Evolutionary conservation across 2,113 vertebrate genomes (phyloP).

Genomic region (Pelvicachromis taeniatus): DNA sequence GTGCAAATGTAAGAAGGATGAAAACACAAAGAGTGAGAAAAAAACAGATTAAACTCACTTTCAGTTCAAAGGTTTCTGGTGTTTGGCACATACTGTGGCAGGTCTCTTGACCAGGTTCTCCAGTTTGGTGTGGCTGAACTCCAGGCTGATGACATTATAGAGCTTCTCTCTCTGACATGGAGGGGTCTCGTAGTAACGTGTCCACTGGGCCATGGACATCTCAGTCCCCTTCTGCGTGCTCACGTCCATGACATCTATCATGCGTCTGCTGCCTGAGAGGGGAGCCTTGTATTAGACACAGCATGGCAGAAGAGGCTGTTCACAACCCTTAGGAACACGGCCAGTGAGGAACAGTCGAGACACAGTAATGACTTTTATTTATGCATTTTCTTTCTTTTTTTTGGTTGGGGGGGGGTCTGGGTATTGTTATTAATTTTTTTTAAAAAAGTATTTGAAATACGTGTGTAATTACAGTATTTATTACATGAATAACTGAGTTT

Average conservation of each 20-base stretch:
- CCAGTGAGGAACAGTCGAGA: background rate
- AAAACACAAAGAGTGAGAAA: background rate
- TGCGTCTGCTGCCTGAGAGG: conserved; percentile 85
- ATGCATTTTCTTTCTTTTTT: too few relatives aligned
- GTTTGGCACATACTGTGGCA: conserved; percentile 14
- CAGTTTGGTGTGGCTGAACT: conserved; percentile 96
- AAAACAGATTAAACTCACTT: background rate
- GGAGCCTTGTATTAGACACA: background rate
- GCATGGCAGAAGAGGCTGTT: background rate
- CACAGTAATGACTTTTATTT: background rate
- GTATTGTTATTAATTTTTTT: too few relatives aligned
- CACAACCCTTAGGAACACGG: background rate
- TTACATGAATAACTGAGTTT: background rate
- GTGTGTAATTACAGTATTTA: background rate
- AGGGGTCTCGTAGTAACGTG: conserved; percentile 91
- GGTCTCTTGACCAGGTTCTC: conserved; percentile 91
- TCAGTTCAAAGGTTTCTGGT: background rate
- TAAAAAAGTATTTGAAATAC: background rate
- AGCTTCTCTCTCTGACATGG: conserved; percentile 89
- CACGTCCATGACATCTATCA: conserved; percentile 98
- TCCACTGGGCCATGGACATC: conserved; percentile 99
- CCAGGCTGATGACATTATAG: conserved; percentile 96
- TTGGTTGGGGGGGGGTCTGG: too few relatives aligned
- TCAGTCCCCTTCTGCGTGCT: conserved; percentile 95
- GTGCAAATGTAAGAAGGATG: background rate